Conservation (phyloP, 2,888 invertebrate genomes). For the Priocnemis perturbator region DNA sequence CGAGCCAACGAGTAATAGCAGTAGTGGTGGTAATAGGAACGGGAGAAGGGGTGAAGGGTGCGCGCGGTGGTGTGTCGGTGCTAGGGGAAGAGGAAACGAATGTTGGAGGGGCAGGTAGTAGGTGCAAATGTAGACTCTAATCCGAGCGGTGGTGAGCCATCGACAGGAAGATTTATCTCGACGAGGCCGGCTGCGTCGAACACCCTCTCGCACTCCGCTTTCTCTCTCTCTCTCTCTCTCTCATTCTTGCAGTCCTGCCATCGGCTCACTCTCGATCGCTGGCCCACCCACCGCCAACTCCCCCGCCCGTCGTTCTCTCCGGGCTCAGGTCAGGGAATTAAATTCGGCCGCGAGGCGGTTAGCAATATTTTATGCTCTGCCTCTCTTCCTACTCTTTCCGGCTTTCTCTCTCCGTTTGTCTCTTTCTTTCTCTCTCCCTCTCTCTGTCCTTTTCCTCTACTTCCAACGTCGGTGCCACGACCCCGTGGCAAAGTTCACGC, state of each 20-base stretch:
- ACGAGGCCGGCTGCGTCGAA: slow-evolving; percentile 47
- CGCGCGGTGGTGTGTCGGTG: slow-evolving; percentile 2
- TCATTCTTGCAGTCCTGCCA: slow-evolving; percentile 8
- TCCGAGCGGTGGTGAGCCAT: slow-evolving; percentile 71
- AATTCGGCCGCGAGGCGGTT: slow-evolving; percentile 57
- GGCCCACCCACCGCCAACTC: slow-evolving; percentile 39
- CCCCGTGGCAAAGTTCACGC: slow-evolving; percentile 39
- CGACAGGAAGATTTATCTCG: slow-evolving; percentile 73
- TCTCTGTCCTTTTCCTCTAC: slow-evolving; percentile 2
- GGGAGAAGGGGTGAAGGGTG: slow-evolving; percentile 12
- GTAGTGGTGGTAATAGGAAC: slow-evolving; percentile 8
- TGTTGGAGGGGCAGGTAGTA: slow-evolving; percentile 50
- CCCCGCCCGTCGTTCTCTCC: slow-evolving; percentile 39
- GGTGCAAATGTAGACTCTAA: slow-evolving; percentile 73
- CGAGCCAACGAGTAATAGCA: slow-evolving; percentile 16
- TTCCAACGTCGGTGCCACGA: slow-evolving; percentile 2
- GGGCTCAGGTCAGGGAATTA: slow-evolving; percentile 56
- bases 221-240: not conserved
- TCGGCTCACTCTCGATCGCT: slow-evolving; percentile 24
- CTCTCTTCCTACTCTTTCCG: slow-evolving; percentile 21
- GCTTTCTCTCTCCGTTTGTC: not conserved
- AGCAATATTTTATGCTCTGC: slow-evolving; percentile 57
- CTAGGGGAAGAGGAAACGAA: slow-evolving; percentile 1
- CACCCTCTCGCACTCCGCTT: slow-evolving; percentile 6
- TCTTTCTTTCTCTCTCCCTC: not conserved